Percentiles rank a stretch among this genome's conserved stretches.
phyloP scores from a whole-genome alignment of 2,888 invertebrate genomes.

The Drosophila crucigera region DNA sequence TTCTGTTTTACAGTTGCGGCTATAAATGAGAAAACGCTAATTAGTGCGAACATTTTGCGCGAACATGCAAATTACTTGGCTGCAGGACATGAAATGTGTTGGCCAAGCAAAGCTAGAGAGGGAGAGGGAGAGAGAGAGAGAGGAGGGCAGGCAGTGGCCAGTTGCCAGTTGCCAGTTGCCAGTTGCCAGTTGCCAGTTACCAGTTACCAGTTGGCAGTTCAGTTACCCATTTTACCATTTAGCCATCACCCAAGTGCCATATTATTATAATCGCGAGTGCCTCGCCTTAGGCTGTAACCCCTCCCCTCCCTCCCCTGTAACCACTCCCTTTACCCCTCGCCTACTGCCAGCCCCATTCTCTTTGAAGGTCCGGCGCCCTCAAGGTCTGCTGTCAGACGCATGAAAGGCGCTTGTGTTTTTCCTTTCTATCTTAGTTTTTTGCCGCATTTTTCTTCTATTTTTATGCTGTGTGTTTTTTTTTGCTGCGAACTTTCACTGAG shows the following conservation, averaged over 20 bases:
- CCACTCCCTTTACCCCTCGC: not conserved
- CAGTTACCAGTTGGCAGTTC: constrained; percentile 11
- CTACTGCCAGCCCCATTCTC: not conserved
- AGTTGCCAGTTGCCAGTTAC: constrained; percentile 19
- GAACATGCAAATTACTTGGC: constrained; percentile 78
- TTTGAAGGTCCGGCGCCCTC: constrained; percentile 27
- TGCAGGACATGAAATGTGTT: constrained; percentile 58
- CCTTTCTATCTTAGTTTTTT: constrained; percentile 19
- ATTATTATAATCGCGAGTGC: constrained; percentile 71
- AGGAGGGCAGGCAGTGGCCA: constrained; percentile 27
- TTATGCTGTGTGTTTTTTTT: constrained; percentile 21
- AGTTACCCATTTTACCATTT: constrained; percentile 31
- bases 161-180: constrained; percentile 33
- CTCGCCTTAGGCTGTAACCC: constrained; percentile 38
- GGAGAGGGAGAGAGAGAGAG: not conserved
- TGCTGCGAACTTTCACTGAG: constrained; percentile 55
- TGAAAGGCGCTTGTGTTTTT: constrained; percentile 17
- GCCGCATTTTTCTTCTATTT: constrained; percentile 22
- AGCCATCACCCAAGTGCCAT: constrained; percentile 60
- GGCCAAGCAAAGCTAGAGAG: constrained; percentile 22
- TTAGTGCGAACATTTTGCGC: constrained; percentile 75
- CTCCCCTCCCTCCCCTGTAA: not conserved
- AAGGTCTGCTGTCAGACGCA: constrained; percentile 50
- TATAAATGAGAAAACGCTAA: constrained; percentile 66
- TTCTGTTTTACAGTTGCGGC: constrained; percentile 27